Evolutionary conservation across 53 echinoderm and acorn worm species (phyloP).

Genomic region (Paelopatides confundens): DNA sequence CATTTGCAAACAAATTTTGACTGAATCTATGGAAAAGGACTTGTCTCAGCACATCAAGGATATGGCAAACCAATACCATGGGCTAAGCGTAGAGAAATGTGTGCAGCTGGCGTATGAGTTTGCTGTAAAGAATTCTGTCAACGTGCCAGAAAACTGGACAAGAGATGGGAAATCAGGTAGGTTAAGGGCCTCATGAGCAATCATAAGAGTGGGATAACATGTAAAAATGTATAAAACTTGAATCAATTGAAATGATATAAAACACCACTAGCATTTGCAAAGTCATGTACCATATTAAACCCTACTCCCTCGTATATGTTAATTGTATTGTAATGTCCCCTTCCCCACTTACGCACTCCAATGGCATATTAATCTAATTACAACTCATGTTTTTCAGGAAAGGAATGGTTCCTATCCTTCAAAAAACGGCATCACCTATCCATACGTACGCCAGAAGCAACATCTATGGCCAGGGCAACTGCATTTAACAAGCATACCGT

Average conservation of each 20-base stretch:
- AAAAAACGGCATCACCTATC: constrained; percentile 29
- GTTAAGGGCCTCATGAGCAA: constrained; percentile 10
- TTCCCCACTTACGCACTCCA: not conserved
- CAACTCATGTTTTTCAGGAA: constrained; percentile 7
- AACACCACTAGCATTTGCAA: constrained; percentile 6
- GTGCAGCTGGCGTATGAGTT: constrained; percentile 41
- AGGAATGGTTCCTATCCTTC: constrained; percentile 32
- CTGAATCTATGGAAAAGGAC: constrained; percentile 35
- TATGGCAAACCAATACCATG: constrained; percentile 48
- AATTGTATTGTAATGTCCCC: not conserved
- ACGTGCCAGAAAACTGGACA: constrained; percentile 50
- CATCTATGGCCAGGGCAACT: constrained; percentile 25
- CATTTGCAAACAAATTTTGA: constrained; percentile 29
- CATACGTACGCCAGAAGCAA: constrained; percentile 38
- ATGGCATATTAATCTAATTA: constrained; percentile 7
- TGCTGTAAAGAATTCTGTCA: constrained; percentile 35
- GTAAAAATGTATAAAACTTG: constrained; percentile 1
- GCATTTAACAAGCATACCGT: constrained; percentile 53
- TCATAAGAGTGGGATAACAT: constrained; percentile 27
- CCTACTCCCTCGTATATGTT: constrained; percentile 26
- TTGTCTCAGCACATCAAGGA: constrained; percentile 24
- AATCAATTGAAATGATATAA: constrained; percentile 28
- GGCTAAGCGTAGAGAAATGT: constrained; percentile 24
- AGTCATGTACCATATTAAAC: constrained; percentile 21
- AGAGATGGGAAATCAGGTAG: constrained; percentile 14